A percentile compares a stretch with the other conserved stretches of the same genome.
phyloP scores from a whole-genome alignment of 2,113 vertebrate species.

The Mobula birostris region DNA sequence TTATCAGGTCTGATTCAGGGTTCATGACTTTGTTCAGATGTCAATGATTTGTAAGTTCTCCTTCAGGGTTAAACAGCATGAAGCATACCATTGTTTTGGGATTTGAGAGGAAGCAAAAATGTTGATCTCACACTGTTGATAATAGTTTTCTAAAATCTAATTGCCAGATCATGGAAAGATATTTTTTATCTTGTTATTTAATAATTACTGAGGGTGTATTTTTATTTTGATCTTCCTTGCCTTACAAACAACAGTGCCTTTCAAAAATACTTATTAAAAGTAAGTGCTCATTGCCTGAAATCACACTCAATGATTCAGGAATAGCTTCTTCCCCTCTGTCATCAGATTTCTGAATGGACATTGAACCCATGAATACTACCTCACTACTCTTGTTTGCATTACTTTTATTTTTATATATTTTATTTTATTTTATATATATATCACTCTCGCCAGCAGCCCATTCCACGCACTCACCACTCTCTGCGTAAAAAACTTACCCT shows the following conservation, averaged over 20 bases:
- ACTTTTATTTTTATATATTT: too few species aligned
- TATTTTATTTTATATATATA: too few species aligned
- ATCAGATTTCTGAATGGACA: too few species aligned
- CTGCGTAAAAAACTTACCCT: too few species aligned
- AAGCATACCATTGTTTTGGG: background rate
- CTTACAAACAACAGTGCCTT: background rate
- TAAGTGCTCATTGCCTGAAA: too few species aligned
- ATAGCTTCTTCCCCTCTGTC: too few species aligned
- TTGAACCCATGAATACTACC: too few species aligned
- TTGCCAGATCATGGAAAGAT: background rate
- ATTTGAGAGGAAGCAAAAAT: background rate
- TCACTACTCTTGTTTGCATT: too few species aligned
- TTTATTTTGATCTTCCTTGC: background rate
- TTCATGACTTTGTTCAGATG: background rate
- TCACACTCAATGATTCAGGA: background rate
- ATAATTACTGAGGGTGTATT: background rate
- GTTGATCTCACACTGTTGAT: too few species aligned
- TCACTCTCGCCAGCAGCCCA: too few species aligned
- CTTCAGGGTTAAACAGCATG: background rate
- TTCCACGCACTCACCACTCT: too few species aligned
- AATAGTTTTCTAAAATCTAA: background rate
- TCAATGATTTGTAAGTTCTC: conserved; percentile 10
- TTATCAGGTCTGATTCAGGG: conserved; percentile 1
- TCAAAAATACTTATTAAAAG: background rate
- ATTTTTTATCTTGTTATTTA: background rate